Base-by-base conservation (phyloP, 2,888 invertebrate species). In the Andrena minutula region DNA sequence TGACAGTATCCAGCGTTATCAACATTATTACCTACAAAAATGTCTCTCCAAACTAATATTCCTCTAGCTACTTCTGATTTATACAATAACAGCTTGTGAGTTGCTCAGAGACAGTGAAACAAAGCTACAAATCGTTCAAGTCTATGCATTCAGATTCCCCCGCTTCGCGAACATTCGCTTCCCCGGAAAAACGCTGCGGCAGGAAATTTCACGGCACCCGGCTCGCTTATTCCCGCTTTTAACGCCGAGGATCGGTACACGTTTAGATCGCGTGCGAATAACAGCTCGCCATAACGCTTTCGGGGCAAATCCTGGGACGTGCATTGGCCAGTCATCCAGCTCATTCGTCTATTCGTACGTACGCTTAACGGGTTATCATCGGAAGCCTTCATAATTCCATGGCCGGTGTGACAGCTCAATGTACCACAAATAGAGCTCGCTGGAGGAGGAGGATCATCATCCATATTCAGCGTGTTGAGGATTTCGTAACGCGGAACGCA, bases 361-460 rank as follows among this genome's bases (percentile, higher is more conserved):
- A 75, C 88, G 90, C 86, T 91, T 91, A 92, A 91, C 89, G 90
- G 90, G 91, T 91, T 91, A 92, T 93, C 91, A 91, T 93, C 91
- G 92, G 91, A 90, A 91, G 89, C 89, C 89, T 90, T 90, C 90
- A 91, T 91, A 91, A 92, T 92, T 92, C 89, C 86, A 87, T 78
- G 80, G 83, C 86, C 84, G 88, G 85, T 85, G 86, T 90, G 90
- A 91, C 92, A 90, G 91, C 91, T 90, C 91, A 90, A 91, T 91
- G 91, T 92, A 89, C 91, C 88, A 88, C 90, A 90, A 91, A 92
- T 89, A 89, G 90, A 85, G 86, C 82, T 79, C 86, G 85, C 83
- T 77, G 75, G 56, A 58, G 79, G 73, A 75, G 71, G 86, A 87
- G 83, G 86, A 86, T 84, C 86, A 88, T 89, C 91, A 91, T 91